A percentile compares a stretch with the other conserved stretches of the same genome.
Evolutionary conservation across 2,888 invertebrate genomes (phyloP).

Genomic region (Atethmia centrago): DNA sequence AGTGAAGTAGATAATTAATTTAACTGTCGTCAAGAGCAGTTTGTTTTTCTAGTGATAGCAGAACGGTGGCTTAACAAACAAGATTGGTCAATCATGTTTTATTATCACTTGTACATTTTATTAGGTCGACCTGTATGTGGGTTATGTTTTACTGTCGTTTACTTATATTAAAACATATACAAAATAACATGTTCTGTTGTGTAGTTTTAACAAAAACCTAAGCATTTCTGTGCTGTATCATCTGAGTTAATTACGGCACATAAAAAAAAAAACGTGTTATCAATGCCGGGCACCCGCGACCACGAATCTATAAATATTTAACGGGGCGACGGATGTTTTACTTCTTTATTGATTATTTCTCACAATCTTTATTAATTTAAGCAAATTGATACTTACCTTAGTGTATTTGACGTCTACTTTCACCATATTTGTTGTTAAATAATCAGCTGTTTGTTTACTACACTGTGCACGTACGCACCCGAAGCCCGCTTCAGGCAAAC

Average conservation of each 20-base stretch:
- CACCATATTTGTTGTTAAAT: slow-evolving; percentile 79
- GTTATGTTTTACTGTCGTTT: not conserved
- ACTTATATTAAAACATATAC: too few relatives aligned
- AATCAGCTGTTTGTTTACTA: slow-evolving; percentile 8
- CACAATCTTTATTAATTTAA: not conserved
- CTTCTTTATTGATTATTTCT: not conserved
- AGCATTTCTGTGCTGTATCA: not conserved
- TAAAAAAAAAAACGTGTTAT: not conserved
- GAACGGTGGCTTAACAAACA: slow-evolving; percentile 8
- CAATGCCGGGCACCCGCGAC: slow-evolving; percentile 14
- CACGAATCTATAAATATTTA: slow-evolving; percentile 20
- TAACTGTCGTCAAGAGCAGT: slow-evolving; percentile 29
- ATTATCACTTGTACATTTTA: not conserved
- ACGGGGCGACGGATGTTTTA: not conserved
- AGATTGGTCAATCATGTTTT: slow-evolving; percentile 14
- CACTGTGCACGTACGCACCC: slow-evolving; percentile 34
- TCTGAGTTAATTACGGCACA: not conserved
- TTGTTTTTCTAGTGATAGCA: slow-evolving; percentile 50
- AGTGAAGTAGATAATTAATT: slow-evolving; percentile 5
- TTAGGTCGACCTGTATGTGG: not conserved
- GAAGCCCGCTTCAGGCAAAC: slow-evolving; percentile 66
- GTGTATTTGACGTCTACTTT: slow-evolving; percentile 89
- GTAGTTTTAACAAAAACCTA: not conserved
- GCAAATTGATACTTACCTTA: slow-evolving; percentile 80
- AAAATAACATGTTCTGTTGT: not conserved